Conservation (phyloP, 1,140 invertebrate genomes). For the Temnothorax curvispinosus region DNA sequence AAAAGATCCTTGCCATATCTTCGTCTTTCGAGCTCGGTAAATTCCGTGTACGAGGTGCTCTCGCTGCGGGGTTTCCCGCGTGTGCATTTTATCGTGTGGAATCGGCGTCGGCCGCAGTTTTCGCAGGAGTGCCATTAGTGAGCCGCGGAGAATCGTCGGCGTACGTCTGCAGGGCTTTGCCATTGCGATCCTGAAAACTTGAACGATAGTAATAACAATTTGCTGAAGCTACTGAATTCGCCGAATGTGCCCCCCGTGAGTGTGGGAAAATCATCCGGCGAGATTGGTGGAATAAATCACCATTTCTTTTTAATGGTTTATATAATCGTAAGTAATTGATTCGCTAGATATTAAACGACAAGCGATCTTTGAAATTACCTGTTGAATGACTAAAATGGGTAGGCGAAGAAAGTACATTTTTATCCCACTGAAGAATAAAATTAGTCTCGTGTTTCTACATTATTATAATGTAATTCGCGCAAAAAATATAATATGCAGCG, state of each 20-base stretch:
- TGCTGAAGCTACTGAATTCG: slow-evolving; percentile 46
- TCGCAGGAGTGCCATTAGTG: slow-evolving; percentile 77
- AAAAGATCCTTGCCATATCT: not conserved
- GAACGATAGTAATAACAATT: slow-evolving; percentile 79
- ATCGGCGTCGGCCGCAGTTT: slow-evolving; percentile 76
- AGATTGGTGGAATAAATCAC: slow-evolving; percentile 59
- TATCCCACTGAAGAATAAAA: not conserved
- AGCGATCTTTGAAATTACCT: slow-evolving; percentile 12
- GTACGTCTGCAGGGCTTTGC: slow-evolving; percentile 65
- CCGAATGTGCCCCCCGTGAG: slow-evolving; percentile 16
- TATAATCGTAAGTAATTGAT: slow-evolving; percentile 23
- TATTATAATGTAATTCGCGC: not conserved
- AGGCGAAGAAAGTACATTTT: not conserved
- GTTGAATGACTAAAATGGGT: slow-evolving; percentile 3
- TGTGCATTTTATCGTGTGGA: slow-evolving; percentile 71
- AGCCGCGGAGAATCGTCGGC: slow-evolving; percentile 48
- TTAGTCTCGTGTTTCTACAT: not conserved
- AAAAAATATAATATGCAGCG: not conserved
- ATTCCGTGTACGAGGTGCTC: slow-evolving; percentile 14
- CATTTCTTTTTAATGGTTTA: slow-evolving; percentile 19
- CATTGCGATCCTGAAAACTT: slow-evolving; percentile 79
- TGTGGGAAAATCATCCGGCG: slow-evolving; percentile 32
- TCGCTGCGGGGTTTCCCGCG: slow-evolving; percentile 54
- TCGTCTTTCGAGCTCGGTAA: not conserved
- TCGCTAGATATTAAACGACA: not conserved